phyloP scores from a whole-genome alignment of 2,888 invertebrate genomes.

The Steinernema scapterisci region DNA sequence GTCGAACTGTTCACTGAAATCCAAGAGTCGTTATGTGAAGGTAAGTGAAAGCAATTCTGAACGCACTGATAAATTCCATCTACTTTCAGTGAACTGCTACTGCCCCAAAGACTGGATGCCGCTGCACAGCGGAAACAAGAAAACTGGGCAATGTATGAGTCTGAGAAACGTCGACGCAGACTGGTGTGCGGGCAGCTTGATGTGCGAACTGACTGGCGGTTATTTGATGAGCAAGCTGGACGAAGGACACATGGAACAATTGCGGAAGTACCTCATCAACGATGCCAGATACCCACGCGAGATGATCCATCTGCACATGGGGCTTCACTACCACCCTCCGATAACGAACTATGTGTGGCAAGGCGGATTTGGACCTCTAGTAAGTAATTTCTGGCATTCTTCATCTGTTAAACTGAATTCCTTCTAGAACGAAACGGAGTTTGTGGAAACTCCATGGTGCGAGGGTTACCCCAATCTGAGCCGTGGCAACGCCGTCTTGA shows the following conservation, averaged over 20 bases:
- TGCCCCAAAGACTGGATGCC: background rate
- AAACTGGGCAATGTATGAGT: background rate
- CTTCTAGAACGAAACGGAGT: no score
- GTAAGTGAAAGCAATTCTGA: background rate
- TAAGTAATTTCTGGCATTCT: background rate
- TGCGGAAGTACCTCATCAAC: background rate
- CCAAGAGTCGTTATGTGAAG: background rate
- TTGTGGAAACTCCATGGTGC: background rate
- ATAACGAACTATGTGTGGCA: background rate
- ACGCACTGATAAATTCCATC: background rate
- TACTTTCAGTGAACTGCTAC: background rate
- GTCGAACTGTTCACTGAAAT: background rate
- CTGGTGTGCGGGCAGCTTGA: background rate
- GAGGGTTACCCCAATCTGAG: background rate
- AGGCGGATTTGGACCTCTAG: conserved; percentile 4
- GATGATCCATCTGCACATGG: background rate
- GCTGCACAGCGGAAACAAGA: background rate
- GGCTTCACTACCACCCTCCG: background rate
- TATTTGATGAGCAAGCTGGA: background rate
- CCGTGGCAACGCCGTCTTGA: background rate
- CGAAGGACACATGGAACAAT: background rate
- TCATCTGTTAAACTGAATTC: background rate
- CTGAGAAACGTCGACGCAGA: background rate
- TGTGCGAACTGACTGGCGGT: background rate
- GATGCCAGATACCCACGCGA: background rate